Evolutionary conservation across 1,140 invertebrate genomes (phyloP), one percentile per base, ranked within the genome.

Genomic region (Chionoecetes opilio): DNA sequence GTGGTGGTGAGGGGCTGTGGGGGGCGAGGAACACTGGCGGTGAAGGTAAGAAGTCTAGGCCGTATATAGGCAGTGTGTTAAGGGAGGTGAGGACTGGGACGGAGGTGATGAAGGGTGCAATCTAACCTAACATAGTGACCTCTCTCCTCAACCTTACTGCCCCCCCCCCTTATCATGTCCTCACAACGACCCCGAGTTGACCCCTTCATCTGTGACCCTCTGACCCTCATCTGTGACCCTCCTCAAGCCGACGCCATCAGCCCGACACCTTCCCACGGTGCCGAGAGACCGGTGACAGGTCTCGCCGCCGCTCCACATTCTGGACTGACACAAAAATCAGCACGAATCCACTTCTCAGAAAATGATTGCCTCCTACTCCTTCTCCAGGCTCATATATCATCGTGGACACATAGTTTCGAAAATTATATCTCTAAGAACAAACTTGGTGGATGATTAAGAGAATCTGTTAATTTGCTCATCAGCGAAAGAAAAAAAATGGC

Each of bases 331-430:
- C 63, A 75, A 75, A 75, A 75, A 75, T 75, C 63, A 75, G n/a
- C 63, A 75, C 63, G 63, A 75, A 75, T 75, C 21, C 63, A 17
- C 63, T 75, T 75, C 63, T 8, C 63, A 75, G 63, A 75, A 75
- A 75, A 75, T 75, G n/a, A 75, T n/a, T 75, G n/a, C n/a, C n/a
- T n/a, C n/a, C n/a, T n/a, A n/a, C n/a, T n/a, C n/a, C n/a, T n/a
- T n/a, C 63, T 75, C 63, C 63, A n/a, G 21, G 63, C n/a, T 75
- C 63, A 75, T 75, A 75, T n/a, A 75, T 75, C 63, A n/a, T 75
- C 63, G 21, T 75, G 63, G 63, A 75, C 63, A n/a, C 63, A 75
- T 75, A 75, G n/a, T 75, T n/a, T 75, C 21, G 63, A 75, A 75
- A 75, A 75, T 75, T 5, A 75, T 75, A 75, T 75, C 63, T n/a